phyloP scores from a whole-genome alignment of 1,140 invertebrate species.

The Trichomalopsis sarcophagae region DNA sequence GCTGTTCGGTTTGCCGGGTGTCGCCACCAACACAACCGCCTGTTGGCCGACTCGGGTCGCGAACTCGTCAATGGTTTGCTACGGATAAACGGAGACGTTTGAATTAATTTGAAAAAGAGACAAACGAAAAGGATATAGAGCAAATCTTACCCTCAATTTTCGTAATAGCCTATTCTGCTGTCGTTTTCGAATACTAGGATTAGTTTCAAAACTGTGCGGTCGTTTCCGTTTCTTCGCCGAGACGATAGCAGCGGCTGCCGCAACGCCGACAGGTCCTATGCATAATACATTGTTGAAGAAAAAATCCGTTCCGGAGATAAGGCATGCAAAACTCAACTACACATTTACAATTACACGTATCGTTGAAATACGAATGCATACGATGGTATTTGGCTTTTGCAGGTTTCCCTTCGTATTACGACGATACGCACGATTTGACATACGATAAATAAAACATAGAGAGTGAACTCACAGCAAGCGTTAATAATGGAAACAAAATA shows the following conservation, averaged over 20 bases:
- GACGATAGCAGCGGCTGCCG: slow-evolving; percentile 96
- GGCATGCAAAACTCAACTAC: slow-evolving; percentile 44
- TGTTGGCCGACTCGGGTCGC: slow-evolving; percentile 98
- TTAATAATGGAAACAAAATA: slow-evolving; percentile 9
- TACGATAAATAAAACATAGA: slow-evolving; percentile 19
- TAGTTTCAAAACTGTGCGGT: slow-evolving; percentile 97
- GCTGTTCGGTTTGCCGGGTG: slow-evolving; percentile 96
- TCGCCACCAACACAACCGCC: slow-evolving; percentile 95
- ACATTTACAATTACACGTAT: slow-evolving; percentile 30
- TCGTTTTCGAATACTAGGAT: slow-evolving; percentile 96
- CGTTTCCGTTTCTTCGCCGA: slow-evolving; percentile 96
- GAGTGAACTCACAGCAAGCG: slow-evolving; percentile 14
- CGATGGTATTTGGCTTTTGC: neutral
- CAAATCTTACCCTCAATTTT: slow-evolving; percentile 84
- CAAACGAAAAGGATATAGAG: slow-evolving; percentile 10
- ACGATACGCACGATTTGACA: slow-evolving; percentile 4
- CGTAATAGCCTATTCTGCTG: slow-evolving; percentile 95
- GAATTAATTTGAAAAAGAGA: too few relatives aligned
- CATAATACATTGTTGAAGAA: slow-evolving; percentile 48
- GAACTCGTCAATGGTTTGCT: slow-evolving; percentile 98
- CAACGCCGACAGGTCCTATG: slow-evolving; percentile 94
- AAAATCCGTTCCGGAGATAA: slow-evolving; percentile 13
- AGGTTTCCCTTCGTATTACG: neutral
- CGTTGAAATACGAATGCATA: neutral
- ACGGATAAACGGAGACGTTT: neutral